Evolutionary conservation across 2,797 vertebrate genomes (phyloP).

Genomic region (Podarcis lilfordi): DNA sequence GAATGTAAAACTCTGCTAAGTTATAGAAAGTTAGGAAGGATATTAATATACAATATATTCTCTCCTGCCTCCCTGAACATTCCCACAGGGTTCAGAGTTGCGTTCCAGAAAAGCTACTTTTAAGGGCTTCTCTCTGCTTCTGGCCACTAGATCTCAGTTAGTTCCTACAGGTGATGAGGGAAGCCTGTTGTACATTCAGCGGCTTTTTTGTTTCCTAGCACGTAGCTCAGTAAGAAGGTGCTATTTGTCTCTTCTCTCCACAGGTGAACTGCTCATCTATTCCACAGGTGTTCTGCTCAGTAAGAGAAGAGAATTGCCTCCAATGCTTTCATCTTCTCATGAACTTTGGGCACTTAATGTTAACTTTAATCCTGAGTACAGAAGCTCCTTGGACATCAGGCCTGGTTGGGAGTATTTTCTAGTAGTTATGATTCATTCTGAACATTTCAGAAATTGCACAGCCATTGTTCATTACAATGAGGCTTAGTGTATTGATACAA

Average conservation of each 20-base stretch:
- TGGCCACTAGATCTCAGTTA: neutral
- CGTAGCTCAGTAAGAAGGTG: neutral
- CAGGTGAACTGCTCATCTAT: too few relatives aligned
- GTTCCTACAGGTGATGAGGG: neutral
- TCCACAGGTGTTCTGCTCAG: too few relatives aligned
- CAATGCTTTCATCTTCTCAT: too few relatives aligned
- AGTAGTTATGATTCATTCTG: neutral
- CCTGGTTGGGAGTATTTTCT: neutral
- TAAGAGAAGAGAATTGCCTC: too few relatives aligned
- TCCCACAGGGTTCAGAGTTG: too few relatives aligned
- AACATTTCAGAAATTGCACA: neutral
- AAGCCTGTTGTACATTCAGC: neutral
- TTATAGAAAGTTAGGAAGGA: too few relatives aligned
- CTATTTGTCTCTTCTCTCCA: neutral
- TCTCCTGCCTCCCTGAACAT: too few relatives aligned
- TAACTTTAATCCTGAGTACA: neutral
- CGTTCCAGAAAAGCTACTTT: neutral
- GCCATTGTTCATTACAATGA: neutral
- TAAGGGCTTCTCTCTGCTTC: neutral
- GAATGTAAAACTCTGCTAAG: too few relatives aligned
- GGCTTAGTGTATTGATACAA: neutral
- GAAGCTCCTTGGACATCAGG: neutral
- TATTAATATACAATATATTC: too few relatives aligned
- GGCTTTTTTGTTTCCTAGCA: neutral
- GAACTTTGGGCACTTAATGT: too few relatives aligned